Base-by-base conservation (phyloP, 2,113 vertebrate genomes). In the Grantiella picta region DNA sequence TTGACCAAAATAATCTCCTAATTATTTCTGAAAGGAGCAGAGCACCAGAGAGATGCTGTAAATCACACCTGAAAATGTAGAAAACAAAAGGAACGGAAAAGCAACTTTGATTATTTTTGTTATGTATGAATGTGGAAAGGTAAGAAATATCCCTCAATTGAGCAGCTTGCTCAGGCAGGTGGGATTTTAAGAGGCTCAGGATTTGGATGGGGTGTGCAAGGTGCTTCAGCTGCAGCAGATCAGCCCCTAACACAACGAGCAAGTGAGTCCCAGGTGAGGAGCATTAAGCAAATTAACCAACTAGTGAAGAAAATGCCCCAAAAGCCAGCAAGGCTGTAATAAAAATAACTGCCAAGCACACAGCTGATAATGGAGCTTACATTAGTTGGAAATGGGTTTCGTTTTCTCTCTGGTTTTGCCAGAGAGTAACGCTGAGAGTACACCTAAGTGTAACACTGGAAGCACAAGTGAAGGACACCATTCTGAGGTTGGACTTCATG, bases 1-100 rank as follows among this genome's bases (percentile, higher is more conserved):
- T 97, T 81, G 38, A 94, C 83, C 83, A 82, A 81, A 97, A 97
- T 95, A 96, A 97, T 96, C 95, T 96, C 92, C 88, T 95, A 84
- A 95, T 97, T 96, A 97, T 89, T 94, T 94, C 94, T 86, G 83
- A 95, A 82, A 68, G 59, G 81, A 97, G 57, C 49, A 4, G 20
- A 68, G 27, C 72, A 89, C 50, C 68, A 60, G 89, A 94, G 75
- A 76, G 45, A 47, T 17, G 35, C 76, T 61, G 25, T 64, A 89
- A 70, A 42, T 70, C 53, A 65, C 45, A 94, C 57, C 59, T 49
- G 36, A 42, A 16, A 53, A 73, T 8, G 2, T 23, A 53, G 81
- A 69, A 64, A 65, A 17, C 40, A 57, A 82, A 72, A 54, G n/a
- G 17, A 56, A 12, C 20, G 20, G 57, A 71, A 75, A 89, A 29